Conservation (phyloP, 2,797 vertebrate genomes). For the Triplophysa yarkandensis region DNA sequence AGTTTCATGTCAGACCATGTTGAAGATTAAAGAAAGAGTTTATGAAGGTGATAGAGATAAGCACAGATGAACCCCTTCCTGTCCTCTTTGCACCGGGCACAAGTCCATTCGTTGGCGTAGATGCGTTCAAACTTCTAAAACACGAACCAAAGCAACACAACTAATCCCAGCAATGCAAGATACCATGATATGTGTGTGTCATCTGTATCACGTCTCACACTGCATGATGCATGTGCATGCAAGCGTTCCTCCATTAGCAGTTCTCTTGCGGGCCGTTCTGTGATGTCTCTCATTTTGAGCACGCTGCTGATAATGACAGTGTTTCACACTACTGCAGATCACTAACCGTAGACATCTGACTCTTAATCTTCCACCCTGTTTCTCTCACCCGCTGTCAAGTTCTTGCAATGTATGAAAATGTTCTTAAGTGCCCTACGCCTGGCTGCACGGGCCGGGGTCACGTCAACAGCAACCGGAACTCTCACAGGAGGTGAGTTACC, state of each 20-base stretch:
- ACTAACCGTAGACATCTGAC: slow-evolving; percentile 67
- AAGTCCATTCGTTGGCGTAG: no score
- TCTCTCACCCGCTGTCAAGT: slow-evolving; percentile 85
- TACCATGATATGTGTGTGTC: background rate
- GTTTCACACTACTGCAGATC: slow-evolving; percentile 52
- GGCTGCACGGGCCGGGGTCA: slow-evolving; percentile 99
- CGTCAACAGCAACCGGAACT: slow-evolving; percentile 99
- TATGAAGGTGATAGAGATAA: slow-evolving; percentile 71
- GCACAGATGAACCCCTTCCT: slow-evolving; percentile 50
- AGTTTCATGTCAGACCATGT: slow-evolving; percentile 64
- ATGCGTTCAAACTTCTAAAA: no score
- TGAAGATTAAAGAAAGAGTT: slow-evolving; percentile 76
- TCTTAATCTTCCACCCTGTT: slow-evolving; percentile 39
- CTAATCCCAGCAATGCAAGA: no score
- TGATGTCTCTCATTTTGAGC: slow-evolving; percentile 25
- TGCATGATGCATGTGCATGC: slow-evolving; percentile 32
- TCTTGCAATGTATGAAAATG: slow-evolving; percentile 99
- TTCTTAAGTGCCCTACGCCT: slow-evolving; percentile 99
- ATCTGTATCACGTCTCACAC: background rate
- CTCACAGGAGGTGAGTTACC: slow-evolving; percentile 94
- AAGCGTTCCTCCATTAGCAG: background rate
- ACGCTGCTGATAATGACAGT: slow-evolving; percentile 27
- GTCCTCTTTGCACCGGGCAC: slow-evolving; percentile 55
- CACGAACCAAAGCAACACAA: no score
- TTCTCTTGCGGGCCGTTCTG: background rate